Base-by-base conservation (phyloP, 2,797 vertebrate species). In the Hephaestus fuliginosus region DNA sequence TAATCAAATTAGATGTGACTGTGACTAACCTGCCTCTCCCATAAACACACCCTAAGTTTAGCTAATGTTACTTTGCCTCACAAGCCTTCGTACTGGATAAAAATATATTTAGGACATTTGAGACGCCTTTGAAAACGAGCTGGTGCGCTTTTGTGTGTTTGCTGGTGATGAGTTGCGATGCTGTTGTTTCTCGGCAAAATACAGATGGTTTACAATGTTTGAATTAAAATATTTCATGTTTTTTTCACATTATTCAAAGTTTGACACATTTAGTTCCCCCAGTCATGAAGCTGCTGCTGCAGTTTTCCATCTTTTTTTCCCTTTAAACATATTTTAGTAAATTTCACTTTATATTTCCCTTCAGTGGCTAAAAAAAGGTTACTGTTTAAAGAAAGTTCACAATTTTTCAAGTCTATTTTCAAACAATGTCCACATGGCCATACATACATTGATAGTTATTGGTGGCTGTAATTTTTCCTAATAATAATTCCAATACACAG, bases 81-180 rank as follows among this genome's bases (percentile, higher is more conserved):
- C n/a, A 56, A 52, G 66, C 14, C 11, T 63, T 53, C 2, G 0
- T 0, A n/a, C 17, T 7, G 7, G 57, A 46, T 62, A 39, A 62
- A 90, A 86, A 87, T 81, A 88, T 67, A 84, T 43, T 6, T n/a
- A 56, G 69, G 55, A 84, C 70, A 80, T 84, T 63, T 65, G 70
- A 88, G 49, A 76, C 8, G 0, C 15, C 77, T 80, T 74, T 80
- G 64, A 82, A 75, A 84, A 9, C 9, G 44, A 82, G 55, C 70
- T 20, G n/a, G 3, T 36, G 48, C 14, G 30, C 22, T 39, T 69
- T 66, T 10, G n/a, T 48, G 55, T 57, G 9, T 74, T 22, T 48
- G 44, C 66, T 70, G 58, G 74, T 33, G 12, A n/a, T 22, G 56
- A 39, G 1, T 49, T 62, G 36, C 11, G 25, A 44, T 39, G 25